phyloP scores from a whole-genome alignment of 2,797 vertebrate species.

The Halcyon leucocephala region DNA sequence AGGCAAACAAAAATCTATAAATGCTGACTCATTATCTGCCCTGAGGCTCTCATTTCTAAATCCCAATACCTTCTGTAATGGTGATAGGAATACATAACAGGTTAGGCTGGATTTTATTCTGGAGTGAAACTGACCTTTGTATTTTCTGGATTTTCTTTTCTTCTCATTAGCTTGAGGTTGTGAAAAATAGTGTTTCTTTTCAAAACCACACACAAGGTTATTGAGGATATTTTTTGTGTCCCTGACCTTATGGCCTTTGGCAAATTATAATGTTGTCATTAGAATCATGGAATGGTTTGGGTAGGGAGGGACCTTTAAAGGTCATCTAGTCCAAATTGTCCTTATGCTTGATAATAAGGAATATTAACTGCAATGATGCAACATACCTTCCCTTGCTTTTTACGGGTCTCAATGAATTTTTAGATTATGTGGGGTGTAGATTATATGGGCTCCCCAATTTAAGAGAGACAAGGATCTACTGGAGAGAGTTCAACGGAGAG shows the following conservation, averaged over 20 bases:
- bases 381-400: no score
- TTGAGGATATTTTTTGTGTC: not conserved
- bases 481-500: no score
- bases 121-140: not conserved
- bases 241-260: not conserved
- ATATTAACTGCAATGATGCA: no score
- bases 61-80: not conserved
- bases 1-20: not conserved
- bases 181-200: not conserved
- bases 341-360: no score
- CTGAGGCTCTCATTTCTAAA: not conserved
- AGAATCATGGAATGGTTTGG: no score
- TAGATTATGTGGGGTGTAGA: no score
- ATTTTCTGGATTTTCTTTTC: not conserved
- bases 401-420: no score
- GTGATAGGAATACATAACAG: not conserved
- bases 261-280: fast-evolving
- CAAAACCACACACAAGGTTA: not conserved
- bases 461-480: no score
- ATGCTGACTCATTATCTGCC: not conserved
- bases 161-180: not conserved
- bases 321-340: no score
- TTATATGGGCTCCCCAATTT: no score
- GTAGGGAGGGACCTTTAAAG: no score
- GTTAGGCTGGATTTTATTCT: not conserved